Percentiles rank a stretch among this genome's conserved stretches.
These are phyloP conservation scores for Silvanus unidentatus DNA, from an alignment of 2,888 invertebrate genomes.

Conservation along the genomic window DNA sequence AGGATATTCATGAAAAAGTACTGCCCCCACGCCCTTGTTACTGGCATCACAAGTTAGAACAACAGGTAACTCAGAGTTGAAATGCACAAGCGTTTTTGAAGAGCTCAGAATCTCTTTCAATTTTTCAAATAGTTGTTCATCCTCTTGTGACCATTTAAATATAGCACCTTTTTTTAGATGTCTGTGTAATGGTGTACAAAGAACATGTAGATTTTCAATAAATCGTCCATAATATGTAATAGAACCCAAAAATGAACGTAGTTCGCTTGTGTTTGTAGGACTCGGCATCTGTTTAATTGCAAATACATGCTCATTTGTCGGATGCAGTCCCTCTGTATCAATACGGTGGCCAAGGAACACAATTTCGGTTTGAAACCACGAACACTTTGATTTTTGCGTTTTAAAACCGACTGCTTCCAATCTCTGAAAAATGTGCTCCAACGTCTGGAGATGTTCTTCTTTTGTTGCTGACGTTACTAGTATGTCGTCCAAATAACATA, in stretches of 20 bases:
- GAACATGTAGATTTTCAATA: conserved; percentile 14
- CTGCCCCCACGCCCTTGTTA: conserved; percentile 11
- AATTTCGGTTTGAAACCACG: conserved; percentile 7
- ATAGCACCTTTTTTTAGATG: conserved; percentile 12
- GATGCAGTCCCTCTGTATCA: conserved; percentile 14
- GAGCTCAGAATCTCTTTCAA: conserved; percentile 14
- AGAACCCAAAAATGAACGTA: conserved; percentile 16
- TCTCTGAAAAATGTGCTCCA: neutral
- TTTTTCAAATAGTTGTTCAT: conserved; percentile 12
- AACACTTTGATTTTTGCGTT: conserved; percentile 11
- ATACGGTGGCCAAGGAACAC: conserved; percentile 17
- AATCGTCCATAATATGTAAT: conserved; percentile 16
- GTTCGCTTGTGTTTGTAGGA: conserved; percentile 11
- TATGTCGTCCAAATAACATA: conserved; percentile 9
- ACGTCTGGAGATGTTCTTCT: conserved; percentile 2
- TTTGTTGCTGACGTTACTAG: conserved; percentile 3
- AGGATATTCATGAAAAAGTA: conserved; percentile 8
- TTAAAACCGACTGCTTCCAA: conserved; percentile 5
- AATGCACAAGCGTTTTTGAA: conserved; percentile 15
- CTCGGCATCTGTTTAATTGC: conserved; percentile 13
- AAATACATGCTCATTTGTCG: conserved; percentile 10
- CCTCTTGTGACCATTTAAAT: conserved; percentile 12
- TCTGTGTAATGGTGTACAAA: conserved; percentile 14
- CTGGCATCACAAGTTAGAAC: conserved; percentile 13
- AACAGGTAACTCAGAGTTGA: conserved; percentile 10